Evolutionary conservation across 2,888 invertebrate species (phyloP), one percentile per base, ranked within the genome.

Genomic region (Crioceris asparagi): DNA sequence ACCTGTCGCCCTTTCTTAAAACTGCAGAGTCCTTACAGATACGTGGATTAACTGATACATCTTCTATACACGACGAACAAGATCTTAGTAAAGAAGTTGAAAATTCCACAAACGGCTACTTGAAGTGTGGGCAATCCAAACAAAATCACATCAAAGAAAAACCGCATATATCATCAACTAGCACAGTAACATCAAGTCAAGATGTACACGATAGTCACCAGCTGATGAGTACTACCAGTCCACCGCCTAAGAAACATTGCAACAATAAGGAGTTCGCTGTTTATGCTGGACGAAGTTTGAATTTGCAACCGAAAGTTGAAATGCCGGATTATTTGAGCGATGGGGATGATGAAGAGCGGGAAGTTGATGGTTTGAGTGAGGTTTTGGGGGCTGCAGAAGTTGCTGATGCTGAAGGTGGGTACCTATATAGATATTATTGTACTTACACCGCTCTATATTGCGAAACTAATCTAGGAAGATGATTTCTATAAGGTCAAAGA

Each of bases 11-110:
- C 23, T 82, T 84, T 64, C 67, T 83, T 50, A 75, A 79, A 53
- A 83, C 83, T 19, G 84, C 84, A 31, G 83, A 84, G 62, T 81
- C 82, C 45, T 67, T 83, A 44, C 81, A 83, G 68, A 83, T 83
- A 50, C 72, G 83, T 54, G 83, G 83, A 47, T 71, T 83, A 59
- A 83, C 83, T 27, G 83, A 83, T 61, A 74, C 74, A 53, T 70
- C 73, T 12, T 14, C 19, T 14, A 29, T 14, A 10, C 15, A 10
- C 29, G 10, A 10, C n/a, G 15, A 15, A 10, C 3, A 29, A 5
- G 29, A 29, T 7, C 6, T 8, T 21, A 17, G 17, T 30, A 30
- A 27, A 27, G 15, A 11, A 27, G n/a, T n/a, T n/a, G n/a, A n/a
- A n/a, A n/a, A n/a, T n/a, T n/a, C n/a, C n/a, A n/a, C n/a, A n/a